These are phyloP conservation scores for Microtus montanus DNA, from an alignment of 2,113 vertebrate species.

Conservation along the genomic window DNA sequence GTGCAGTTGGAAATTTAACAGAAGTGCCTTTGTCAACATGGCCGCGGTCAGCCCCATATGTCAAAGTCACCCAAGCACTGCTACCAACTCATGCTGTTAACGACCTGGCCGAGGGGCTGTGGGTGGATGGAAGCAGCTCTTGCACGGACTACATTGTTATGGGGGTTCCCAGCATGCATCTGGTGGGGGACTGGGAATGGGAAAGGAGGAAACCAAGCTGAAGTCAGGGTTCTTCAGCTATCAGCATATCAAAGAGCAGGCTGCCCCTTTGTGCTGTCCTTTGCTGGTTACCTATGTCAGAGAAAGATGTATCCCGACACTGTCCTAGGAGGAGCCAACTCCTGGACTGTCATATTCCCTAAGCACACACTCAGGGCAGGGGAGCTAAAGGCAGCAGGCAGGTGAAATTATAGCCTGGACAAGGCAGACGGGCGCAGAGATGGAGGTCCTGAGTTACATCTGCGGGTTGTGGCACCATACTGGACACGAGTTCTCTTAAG, in stretches of 20 bases:
- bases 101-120: not conserved
- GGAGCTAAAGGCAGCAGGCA: accelerated
- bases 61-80: not conserved
- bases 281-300: not conserved
- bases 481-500: not conserved
- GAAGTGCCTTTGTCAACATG: not conserved
- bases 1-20: not conserved
- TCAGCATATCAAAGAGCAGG: not conserved
- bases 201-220: not conserved
- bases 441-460: not conserved
- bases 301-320: not conserved
- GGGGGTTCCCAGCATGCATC: no score
- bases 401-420: not conserved
- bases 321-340: not conserved
- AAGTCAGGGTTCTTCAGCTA: not conserved
- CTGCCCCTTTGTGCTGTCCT: not conserved
- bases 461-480: no score
- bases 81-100: not conserved
- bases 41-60: not conserved
- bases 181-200: not conserved
- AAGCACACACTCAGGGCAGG: not conserved
- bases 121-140: not conserved
- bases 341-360: not conserved
- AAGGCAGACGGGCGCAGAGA: not conserved
- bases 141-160: not conserved